phyloP scores from a whole-genome alignment of 1,140 invertebrate species.

The Drosophila pruinosa region DNA sequence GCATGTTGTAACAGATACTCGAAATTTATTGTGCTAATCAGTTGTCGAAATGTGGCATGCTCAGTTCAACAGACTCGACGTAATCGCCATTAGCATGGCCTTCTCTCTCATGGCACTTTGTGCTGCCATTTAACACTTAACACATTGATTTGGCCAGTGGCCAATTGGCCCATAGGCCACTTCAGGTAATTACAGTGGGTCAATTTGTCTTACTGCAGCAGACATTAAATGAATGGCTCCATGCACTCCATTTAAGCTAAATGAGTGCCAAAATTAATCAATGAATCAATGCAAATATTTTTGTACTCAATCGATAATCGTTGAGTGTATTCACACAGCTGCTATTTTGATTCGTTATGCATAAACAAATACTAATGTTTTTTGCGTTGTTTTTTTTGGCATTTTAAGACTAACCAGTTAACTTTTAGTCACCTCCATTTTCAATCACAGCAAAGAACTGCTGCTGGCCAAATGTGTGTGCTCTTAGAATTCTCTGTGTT shows the following conservation, averaged over 20 bases:
- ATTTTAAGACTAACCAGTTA: neutral
- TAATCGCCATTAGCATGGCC: neutral
- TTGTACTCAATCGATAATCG: neutral
- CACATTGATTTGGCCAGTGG: conserved; percentile 1
- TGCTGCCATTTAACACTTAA: conserved; percentile 11
- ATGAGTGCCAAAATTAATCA: neutral
- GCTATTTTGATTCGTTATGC: neutral
- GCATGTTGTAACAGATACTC: neutral
- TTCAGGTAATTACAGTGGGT: conserved; percentile 5
- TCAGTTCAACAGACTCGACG: neutral
- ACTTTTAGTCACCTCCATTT: neutral
- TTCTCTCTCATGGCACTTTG: neutral
- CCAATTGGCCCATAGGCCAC: conserved; percentile 17
- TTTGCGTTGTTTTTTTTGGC: neutral
- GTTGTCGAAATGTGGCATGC: conserved; percentile 1
- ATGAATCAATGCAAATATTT: neutral
- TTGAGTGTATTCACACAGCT: neutral
- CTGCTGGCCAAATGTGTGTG: too few species aligned
- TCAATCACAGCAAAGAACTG: neutral
- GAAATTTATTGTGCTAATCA: conserved; percentile 6
- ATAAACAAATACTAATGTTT: too few species aligned
- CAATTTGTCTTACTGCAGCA: conserved; percentile 4
- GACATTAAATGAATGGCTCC: conserved; percentile 3
- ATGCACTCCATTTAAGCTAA: neutral
- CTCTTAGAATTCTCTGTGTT: neutral